A percentile compares a stretch with the other conserved stretches of the same genome.
phyloP scores from a whole-genome alignment of 2,888 invertebrate genomes.

The Rhaphigaster nebulosa region DNA sequence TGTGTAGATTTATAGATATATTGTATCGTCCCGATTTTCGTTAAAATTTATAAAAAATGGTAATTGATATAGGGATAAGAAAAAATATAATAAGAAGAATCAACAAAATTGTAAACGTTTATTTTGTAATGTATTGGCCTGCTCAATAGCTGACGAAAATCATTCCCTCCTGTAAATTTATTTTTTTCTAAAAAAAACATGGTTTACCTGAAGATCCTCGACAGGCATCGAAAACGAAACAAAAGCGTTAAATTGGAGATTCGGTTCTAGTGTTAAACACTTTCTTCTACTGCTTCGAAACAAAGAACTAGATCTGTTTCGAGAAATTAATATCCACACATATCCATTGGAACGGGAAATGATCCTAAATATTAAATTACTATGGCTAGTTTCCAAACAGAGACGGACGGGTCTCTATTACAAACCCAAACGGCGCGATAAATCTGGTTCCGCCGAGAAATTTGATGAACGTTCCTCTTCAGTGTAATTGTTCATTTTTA shows the following conservation, averaged over 20 bases:
- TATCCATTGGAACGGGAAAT: not conserved
- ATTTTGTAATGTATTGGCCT: not conserved
- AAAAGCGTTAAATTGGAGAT: not conserved
- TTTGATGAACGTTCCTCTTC: not conserved
- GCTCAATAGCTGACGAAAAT: not conserved
- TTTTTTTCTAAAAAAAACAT: not conserved
- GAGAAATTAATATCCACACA: too few relatives aligned
- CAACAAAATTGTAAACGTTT: not conserved
- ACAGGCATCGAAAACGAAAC: not conserved
- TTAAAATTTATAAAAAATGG: too few relatives aligned
- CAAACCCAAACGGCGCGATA: too few relatives aligned
- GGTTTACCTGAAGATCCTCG: not conserved
- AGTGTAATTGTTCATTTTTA: too few relatives aligned
- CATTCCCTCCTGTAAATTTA: not conserved
- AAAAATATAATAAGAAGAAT: too few relatives aligned
- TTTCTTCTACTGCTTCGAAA: not conserved
- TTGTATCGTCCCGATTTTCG: too few relatives aligned
- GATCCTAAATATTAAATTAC: not conserved
- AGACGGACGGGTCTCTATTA: too few relatives aligned
- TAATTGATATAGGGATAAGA: too few relatives aligned
- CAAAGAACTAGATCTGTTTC: not conserved
- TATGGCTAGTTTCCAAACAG: too few relatives aligned
- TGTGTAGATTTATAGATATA: too few relatives aligned
- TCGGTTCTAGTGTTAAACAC: not conserved
- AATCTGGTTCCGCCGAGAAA: not conserved